Conservation (phyloP, 2,113 vertebrate species). For the Sylvia atricapilla region DNA sequence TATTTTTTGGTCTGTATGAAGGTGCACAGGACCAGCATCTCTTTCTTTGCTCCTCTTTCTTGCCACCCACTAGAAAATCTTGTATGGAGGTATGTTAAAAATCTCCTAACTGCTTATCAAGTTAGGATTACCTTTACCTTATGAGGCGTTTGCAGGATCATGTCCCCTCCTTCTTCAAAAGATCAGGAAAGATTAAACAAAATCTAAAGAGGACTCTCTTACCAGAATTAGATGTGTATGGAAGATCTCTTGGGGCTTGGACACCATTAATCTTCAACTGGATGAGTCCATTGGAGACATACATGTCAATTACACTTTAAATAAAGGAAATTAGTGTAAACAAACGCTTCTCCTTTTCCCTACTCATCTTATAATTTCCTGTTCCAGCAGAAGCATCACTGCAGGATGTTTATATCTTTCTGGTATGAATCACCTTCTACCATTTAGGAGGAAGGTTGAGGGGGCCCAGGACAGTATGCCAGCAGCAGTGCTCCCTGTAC, state of each 20-base stretch:
- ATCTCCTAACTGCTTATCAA: background rate
- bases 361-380: background rate
- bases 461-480: background rate
- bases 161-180: background rate
- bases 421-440: background rate
- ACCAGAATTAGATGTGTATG: constrained; percentile 61
- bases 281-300: constrained; percentile 25
- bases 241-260: constrained; percentile 3
- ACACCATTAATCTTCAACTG: constrained; percentile 63
- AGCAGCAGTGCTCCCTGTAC: background rate
- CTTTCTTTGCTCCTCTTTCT: background rate
- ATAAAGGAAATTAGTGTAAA: background rate
- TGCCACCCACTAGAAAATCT: background rate
- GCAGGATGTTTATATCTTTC: background rate
- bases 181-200: background rate
- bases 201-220: background rate
- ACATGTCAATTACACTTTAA: constrained; percentile 65
- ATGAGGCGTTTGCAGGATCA: background rate
- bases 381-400: background rate
- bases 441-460: background rate
- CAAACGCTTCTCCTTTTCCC: background rate
- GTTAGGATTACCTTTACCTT: background rate
- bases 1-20: background rate
- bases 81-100: background rate
- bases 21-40: background rate